Percentiles rank a stretch among this genome's conserved stretches.
These are phyloP conservation scores for Peromyscus nudipes DNA, from an alignment of 2,797 vertebrate genomes.

Conservation along the genomic window DNA sequence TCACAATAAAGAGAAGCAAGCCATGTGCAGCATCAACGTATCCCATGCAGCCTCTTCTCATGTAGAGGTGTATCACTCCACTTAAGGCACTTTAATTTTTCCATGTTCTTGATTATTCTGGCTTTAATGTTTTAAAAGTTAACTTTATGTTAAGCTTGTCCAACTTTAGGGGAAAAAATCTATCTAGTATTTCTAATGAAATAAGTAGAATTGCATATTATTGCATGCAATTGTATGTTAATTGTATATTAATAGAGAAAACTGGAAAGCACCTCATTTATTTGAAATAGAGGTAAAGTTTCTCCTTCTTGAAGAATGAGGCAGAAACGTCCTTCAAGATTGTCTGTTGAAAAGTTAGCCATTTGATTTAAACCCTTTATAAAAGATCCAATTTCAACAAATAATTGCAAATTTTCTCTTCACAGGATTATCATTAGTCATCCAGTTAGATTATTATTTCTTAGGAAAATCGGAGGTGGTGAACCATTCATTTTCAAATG, in stretches of 20 bases:
- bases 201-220: neutral
- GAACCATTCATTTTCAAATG: conserved; percentile 61
- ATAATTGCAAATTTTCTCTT: conserved; percentile 72
- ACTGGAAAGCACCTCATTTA: conserved; percentile 49
- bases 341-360: neutral
- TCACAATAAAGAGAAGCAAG: neutral
- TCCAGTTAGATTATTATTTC: conserved; percentile 55
- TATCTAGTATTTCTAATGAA: conserved; percentile 40
- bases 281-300: neutral
- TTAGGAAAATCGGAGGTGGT: conserved; percentile 50
- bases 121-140: conserved; percentile 23
- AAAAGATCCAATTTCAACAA: conserved; percentile 53
- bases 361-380: conserved; percentile 62
- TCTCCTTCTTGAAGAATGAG: conserved; percentile 14
- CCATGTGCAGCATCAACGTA: neutral
- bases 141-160: neutral
- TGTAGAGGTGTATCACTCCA: neutral
- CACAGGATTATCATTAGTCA: conserved; percentile 64
- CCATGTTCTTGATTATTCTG: neutral
- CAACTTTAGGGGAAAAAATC: neutral
- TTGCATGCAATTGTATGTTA: neutral
- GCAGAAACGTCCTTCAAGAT: neutral
- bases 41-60: neutral
- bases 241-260: neutral
- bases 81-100: neutral